A percentile compares a stretch with the other conserved stretches of the same genome.
phyloP scores from a whole-genome alignment of 2,113 vertebrate species.

The Myxocyprinus asiaticus region DNA sequence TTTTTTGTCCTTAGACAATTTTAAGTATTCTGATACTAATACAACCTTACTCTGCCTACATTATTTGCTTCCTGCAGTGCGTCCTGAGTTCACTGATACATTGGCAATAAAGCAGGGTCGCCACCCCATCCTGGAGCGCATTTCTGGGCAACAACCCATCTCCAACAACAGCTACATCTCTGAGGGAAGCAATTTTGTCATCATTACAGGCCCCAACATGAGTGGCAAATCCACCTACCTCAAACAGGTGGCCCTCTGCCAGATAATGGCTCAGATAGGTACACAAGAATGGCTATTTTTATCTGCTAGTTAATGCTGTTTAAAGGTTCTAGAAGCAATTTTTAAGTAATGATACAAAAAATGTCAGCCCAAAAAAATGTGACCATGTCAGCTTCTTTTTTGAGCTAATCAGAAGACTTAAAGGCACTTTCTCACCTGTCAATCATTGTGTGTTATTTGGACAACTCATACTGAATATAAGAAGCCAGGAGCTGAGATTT shows the following conservation, averaged over 20 bases:
- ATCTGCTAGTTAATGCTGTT: not conserved
- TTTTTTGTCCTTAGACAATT: too few species aligned
- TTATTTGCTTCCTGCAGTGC: slow-evolving; percentile 73
- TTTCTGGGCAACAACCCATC: slow-evolving; percentile 85
- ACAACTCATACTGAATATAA: too few species aligned
- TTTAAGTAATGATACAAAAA: too few species aligned
- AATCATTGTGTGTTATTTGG: too few species aligned
- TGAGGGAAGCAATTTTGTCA: slow-evolving; percentile 91
- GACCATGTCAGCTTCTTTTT: too few species aligned
- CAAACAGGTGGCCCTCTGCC: slow-evolving; percentile 94
- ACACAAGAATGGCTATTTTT: slow-evolving; percentile 41
- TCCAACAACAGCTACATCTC: slow-evolving; percentile 90
- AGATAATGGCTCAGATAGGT: slow-evolving; percentile 99
- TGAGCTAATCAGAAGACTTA: too few species aligned
- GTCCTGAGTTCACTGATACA: slow-evolving; percentile 96
- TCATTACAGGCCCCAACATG: slow-evolving; percentile 97
- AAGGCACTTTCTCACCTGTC: too few species aligned
- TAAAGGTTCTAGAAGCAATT: too few species aligned
- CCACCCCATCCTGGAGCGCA: slow-evolving; percentile 94
- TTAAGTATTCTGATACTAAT: too few species aligned
- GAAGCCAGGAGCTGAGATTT: too few species aligned
- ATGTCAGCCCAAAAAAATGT: too few species aligned
- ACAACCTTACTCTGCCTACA: too few species aligned
- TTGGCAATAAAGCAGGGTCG: slow-evolving; percentile 92
- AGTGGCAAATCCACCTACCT: slow-evolving; percentile 97